Evolutionary conservation across 2,888 invertebrate genomes (phyloP), one percentile per base, ranked within the genome.

Genomic region (Euphydryas editha): DNA sequence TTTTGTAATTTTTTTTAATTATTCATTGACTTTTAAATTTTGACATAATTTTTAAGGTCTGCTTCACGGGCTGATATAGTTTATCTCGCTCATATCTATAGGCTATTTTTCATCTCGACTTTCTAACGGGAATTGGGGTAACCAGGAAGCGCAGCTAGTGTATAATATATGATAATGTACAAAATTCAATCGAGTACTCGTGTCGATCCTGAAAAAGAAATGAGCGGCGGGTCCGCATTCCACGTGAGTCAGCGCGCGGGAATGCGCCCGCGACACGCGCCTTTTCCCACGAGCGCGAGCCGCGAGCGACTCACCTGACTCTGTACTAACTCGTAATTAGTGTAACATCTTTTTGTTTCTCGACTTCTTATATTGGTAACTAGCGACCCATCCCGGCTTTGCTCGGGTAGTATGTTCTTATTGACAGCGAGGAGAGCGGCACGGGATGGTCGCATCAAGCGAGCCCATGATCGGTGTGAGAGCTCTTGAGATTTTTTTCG

Each of bases 261-360:
- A 68, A 73, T 74, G 74, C 70, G 67, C 71, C 70, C 67, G 69
- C 69, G 21, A 67, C 71, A 70, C 67, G 69, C 69, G 21, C 21
- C 58, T 30, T 58, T 64, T 51, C 63, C 51, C 63, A 64, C 63
- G 63, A 20, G 24, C 37, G 10, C 49, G 37, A 4, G 21, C n/a
- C 21, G 44, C 42, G 44, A 7, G n/a, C 59, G 42, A 20, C 47
- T 42, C 39, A 37, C 57, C 59, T 44, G 59, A 46, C 15, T 30
- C 17, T 36, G 21, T 42, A 15, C 51, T 13, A 24, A 30, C 30
- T 17, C 30, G 24, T 30, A 54, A 54, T 54, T 36, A 36, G 30
- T 36, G 30, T 5, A 54, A 30, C n/a, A 30, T 24, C 15, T 21
- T 47, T 13, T 20, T 20, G 20, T 6, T 24, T 6, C 24, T 6